phyloP scores from a whole-genome alignment of 2,113 vertebrate genomes.

The Uropsilus gracilis region DNA sequence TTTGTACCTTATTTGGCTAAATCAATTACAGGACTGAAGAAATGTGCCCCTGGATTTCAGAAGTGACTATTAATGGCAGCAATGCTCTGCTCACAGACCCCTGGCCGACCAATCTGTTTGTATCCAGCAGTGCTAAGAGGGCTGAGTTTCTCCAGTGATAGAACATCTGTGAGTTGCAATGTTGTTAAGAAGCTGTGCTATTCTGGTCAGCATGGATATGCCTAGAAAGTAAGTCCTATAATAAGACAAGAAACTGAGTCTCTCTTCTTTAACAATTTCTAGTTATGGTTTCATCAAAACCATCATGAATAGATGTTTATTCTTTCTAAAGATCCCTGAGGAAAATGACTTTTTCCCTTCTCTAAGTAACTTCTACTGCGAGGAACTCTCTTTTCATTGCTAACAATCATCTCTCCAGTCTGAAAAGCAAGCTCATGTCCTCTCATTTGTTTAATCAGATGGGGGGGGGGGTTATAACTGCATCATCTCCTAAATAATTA shows the following conservation, averaged over 20 bases:
- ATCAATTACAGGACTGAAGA: not conserved
- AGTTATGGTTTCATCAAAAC: not conserved
- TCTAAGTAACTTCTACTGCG: not conserved
- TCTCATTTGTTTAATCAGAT: slow-evolving; percentile 29
- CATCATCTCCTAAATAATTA: not conserved
- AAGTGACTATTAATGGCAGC: not conserved
- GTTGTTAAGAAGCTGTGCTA: not conserved
- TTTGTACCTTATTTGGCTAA: not conserved
- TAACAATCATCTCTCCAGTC: not conserved
- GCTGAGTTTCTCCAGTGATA: not conserved
- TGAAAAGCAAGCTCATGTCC: slow-evolving; percentile 11
- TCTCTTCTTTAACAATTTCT: not conserved
- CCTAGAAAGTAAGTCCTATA: not conserved
- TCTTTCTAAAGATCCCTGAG: slow-evolving; percentile 16
- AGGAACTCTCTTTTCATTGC: not conserved
- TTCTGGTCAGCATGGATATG: not conserved
- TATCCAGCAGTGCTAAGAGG: not conserved
- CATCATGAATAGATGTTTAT: not conserved
- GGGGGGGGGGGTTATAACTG: not conserved
- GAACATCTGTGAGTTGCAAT: not conserved
- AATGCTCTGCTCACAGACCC: not conserved
- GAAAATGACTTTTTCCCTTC: slow-evolving; percentile 24
- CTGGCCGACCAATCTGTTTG: not conserved
- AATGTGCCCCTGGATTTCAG: not conserved
- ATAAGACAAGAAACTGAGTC: not conserved